Evolutionary conservation across 1,140 invertebrate species (phyloP).

Genomic region (Drosophila navojoa): DNA sequence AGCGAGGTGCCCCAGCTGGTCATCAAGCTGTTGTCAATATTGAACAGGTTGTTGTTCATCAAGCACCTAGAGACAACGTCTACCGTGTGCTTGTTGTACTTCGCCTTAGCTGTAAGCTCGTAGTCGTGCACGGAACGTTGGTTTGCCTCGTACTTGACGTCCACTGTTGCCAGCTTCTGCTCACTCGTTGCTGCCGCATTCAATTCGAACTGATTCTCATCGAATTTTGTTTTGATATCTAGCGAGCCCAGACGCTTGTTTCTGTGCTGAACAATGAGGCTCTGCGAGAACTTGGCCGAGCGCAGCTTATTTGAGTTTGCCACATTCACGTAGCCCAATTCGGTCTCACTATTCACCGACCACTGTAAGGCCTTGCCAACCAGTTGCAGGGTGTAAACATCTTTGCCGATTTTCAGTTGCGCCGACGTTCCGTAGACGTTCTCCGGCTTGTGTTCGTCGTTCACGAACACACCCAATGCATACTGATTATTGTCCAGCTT

Average conservation of each 20-base stretch:
- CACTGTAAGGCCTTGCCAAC: conserved; percentile 51
- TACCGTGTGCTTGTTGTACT: conserved; percentile 65
- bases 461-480: conserved; percentile 61
- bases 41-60: conserved; percentile 56
- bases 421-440: conserved; percentile 64
- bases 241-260: conserved; percentile 48
- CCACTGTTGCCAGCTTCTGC: conserved; percentile 50
- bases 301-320: conserved; percentile 35
- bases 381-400: conserved; percentile 41
- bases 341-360: conserved; percentile 27
- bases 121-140: conserved; percentile 70
- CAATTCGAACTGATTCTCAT: conserved; percentile 56
- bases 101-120: conserved; percentile 69
- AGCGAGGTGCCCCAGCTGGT: conserved; percentile 72
- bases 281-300: conserved; percentile 48
- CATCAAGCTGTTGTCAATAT: conserved; percentile 58
- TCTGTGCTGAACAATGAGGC: conserved; percentile 45
- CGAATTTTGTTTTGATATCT: conserved; percentile 37
- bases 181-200: conserved; percentile 46
- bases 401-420: conserved; percentile 35
- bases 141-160: conserved; percentile 61
- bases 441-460: conserved; percentile 56
- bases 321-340: conserved; percentile 40
- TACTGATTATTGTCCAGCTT: conserved; percentile 60
- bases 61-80: conserved; percentile 61